Evolutionary conservation across 2,797 vertebrate species (phyloP), one percentile per base, ranked within the genome.

Genomic region (Nyctibius grandis): DNA sequence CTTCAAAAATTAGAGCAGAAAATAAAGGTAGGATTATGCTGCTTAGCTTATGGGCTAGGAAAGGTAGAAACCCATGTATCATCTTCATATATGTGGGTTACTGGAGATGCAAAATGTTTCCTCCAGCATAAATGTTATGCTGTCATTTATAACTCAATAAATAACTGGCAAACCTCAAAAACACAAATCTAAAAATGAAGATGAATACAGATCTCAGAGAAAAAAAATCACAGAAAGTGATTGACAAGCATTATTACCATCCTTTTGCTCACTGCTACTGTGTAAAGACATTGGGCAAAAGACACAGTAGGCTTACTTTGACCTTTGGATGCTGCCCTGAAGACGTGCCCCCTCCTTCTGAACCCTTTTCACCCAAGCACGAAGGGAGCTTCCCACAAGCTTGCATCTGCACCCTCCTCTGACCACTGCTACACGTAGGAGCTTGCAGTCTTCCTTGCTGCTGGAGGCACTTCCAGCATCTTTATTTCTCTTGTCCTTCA

Each of bases 371-470:
- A 22, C 12, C 28, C 5, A 17, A 3, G 21, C 16, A 15, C 51
- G 42, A 73, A 77, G 33, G 14, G 13, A 75, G 25, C 7, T 82
- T 60, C n/a, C 50, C 56, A 45, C 22, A 47, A n/a, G 17, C 9
- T 17, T 50, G 19, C 6, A 15, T 5, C 36, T 63, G 15, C 12
- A 11, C 13, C 4, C 34, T 13, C 28, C 17, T 21, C 15, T 3
- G 2, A n/a, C 22, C n/a, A 9, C 48, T 19, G 29, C 29, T 54
- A 19, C 0, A 0, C 19, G 28, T 0, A 50, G 44, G 53, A 60
- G 22, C 44, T 22, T 50, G 8, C 9, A 53, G 28, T 16, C 15
- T 44, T 57, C 31, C n/a, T 25, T 26, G 25, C 17, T n/a, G n/a
- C 26, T 61, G 63, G 9, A 25, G 6, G 6, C 20, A 22, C 6